Evolutionary conservation across 2,113 vertebrate genomes (phyloP), one percentile per base, ranked within the genome.

Genomic region (Chaenocephalus aceratus): DNA sequence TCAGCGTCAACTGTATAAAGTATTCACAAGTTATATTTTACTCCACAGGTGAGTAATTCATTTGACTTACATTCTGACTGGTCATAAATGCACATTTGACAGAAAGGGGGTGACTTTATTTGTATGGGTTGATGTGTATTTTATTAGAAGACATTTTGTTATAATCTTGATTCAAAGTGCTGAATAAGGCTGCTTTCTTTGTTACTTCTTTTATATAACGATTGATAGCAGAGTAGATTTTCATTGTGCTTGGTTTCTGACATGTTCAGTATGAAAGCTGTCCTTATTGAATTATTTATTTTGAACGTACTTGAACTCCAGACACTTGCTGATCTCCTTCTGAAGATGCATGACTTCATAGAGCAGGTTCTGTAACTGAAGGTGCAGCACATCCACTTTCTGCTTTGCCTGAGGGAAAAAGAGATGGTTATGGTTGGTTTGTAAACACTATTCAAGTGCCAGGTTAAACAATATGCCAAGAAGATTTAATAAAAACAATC

Each of bases 301-400:
- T 64, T 56, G 4, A 34, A 93, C 97, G 97, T 85, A 99, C 98
- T 99, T 99, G 89, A 99, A 99, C 80, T 99, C 98, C 66, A 99
- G 92, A 89, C 98, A 99, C 46, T 99, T 99, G 85, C 97, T 98
- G 90, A 99, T 99, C 94, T 99, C 98, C 51, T 99, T 99, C 93
- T 99, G 98, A 72, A 99, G 95, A 88, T 99, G 98, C 97, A 99
- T 97, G 83, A 99, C 97, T 93, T 99, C 98, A 18, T 99, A 99
- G 12, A 99, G 90, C 64, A 99, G 93, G 85, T 99, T 99, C 93
- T 99, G 98, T n/a, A 99, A 94, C 94, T 99, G 97, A 62, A 99
- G 95, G 75, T 99, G 97, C 75, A 98, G 96, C 0, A 97, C 98
- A 0, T 99, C 98, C 0, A 99, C 98, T 79, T 94, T 97, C 91